phyloP scores from a whole-genome alignment of 92 coral and sea anemone genomes.

The Parazoanthus atlanticus region DNA sequence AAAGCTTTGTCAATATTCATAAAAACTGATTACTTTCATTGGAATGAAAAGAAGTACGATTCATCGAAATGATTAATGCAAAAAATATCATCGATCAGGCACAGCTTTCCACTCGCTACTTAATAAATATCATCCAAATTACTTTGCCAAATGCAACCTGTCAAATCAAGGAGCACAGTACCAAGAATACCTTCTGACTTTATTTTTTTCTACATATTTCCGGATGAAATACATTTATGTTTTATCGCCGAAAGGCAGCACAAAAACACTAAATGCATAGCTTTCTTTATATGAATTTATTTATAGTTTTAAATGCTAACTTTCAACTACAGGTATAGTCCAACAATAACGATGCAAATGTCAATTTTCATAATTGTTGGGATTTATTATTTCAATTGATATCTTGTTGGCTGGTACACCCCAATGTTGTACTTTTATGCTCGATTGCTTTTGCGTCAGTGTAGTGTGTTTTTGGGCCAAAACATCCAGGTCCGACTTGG shows the following conservation, averaged over 20 bases:
- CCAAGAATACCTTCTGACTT: neutral
- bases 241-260: neutral
- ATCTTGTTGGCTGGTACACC: neutral
- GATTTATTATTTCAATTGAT: conserved; percentile 11
- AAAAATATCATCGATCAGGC: neutral
- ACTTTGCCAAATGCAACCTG: conserved; percentile 4
- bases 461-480: neutral
- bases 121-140: conserved; percentile 1
- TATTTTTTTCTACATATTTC: neutral
- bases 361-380: neutral
- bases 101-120: neutral
- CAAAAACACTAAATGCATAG: neutral
- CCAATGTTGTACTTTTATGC: neutral
- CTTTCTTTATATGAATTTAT: neutral
- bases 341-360: conserved; percentile 3
- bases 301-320: neutral
- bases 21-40: neutral
- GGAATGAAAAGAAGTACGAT: neutral
- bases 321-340: neutral
- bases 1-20: neutral
- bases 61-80: conserved; percentile 10
- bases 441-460: neutral
- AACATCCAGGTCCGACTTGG: neutral
- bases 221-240: neutral
- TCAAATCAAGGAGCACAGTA: neutral